phyloP scores from a whole-genome alignment of 1,140 invertebrate species.

The Dreissena rostriformis region DNA sequence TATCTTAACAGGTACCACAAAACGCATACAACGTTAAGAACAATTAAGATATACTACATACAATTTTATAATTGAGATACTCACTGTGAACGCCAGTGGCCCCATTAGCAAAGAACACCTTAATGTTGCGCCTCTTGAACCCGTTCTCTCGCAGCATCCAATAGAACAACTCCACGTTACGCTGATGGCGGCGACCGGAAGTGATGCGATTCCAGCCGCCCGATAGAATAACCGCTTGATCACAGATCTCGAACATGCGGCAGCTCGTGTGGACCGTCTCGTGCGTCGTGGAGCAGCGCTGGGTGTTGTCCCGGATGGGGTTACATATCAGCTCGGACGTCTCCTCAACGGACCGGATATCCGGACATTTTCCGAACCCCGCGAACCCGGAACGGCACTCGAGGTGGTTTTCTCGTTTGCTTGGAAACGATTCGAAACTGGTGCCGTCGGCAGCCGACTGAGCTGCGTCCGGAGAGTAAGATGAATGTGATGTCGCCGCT shows the following conservation, averaged over 20 bases:
- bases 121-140: conserved; percentile 82
- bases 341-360: conserved; percentile 78
- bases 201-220: conserved; percentile 84
- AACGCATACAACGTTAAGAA: no score
- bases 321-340: conserved; percentile 81
- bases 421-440: conserved; percentile 25
- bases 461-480: conserved; percentile 81
- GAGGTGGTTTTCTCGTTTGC: conserved; percentile 72
- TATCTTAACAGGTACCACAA: no score
- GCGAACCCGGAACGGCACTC: conserved; percentile 76
- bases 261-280: conserved; percentile 81
- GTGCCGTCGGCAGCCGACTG: conserved; percentile 55
- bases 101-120: conserved; percentile 84
- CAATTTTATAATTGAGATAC: background rate
- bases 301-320: conserved; percentile 82
- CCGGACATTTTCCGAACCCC: conserved; percentile 81
- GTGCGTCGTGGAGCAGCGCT: conserved; percentile 81
- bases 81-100: conserved; percentile 69
- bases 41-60: no score
- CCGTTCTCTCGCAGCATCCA: conserved; percentile 82
- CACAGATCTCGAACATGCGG: conserved; percentile 83
- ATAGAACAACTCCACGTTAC: conserved; percentile 80
- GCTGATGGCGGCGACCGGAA: conserved; percentile 72
- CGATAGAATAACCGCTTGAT: conserved; percentile 83
- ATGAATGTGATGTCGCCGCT: background rate